Conservation (phyloP, 2,888 invertebrate species). For the Pandemis heparana region DNA sequence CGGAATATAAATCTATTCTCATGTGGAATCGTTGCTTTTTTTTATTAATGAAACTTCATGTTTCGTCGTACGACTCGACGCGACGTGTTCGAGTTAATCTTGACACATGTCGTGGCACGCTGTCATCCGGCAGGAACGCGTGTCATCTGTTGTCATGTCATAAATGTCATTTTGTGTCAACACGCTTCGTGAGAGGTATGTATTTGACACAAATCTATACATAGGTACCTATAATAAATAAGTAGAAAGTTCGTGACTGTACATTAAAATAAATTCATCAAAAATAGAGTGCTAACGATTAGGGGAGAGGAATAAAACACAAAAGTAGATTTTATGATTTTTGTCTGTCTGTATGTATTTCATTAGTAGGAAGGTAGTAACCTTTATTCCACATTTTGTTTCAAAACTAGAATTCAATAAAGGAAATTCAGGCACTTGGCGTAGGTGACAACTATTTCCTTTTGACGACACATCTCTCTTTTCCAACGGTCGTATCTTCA, state of each 20-base stretch:
- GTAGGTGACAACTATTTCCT: neutral
- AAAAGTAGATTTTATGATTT: no score
- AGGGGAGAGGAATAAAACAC: no score
- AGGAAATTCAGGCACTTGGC: neutral
- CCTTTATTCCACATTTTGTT: no score
- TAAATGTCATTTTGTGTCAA: constrained; percentile 19
- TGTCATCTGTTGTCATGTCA: constrained; percentile 8
- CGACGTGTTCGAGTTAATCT: constrained; percentile 28
- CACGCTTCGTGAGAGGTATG: constrained; percentile 15
- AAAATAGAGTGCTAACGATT: no score
- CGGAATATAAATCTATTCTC: neutral
- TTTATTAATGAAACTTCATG: neutral
- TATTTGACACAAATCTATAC: no score
- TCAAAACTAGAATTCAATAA: neutral
- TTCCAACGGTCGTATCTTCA: neutral
- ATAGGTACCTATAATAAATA: no score
- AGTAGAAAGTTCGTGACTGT: no score
- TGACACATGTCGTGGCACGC: constrained; percentile 22
- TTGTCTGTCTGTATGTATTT: no score
- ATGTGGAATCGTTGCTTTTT: neutral
- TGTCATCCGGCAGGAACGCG: constrained; percentile 17
- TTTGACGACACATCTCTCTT: neutral
- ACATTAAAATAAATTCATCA: no score
- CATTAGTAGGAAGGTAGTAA: neutral
- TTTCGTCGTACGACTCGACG: neutral